Evolutionary conservation across 2,113 vertebrate species (phyloP), one percentile per base, ranked within the genome.

Genomic region (Natator depressus): DNA sequence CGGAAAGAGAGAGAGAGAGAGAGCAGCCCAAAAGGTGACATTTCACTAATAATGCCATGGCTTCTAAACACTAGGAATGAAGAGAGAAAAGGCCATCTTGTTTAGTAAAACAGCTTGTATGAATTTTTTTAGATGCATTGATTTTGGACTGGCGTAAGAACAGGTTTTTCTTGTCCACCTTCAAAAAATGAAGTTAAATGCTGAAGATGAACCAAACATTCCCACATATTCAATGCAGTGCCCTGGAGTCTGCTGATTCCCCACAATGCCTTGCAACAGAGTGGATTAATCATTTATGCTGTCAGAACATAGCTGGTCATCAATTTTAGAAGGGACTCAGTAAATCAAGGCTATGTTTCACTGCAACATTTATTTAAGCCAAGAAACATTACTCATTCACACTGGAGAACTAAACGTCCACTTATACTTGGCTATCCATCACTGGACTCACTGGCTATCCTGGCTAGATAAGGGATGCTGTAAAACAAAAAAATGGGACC

Each of bases 341-440:
- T 84, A 94, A 93, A 96, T 96, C 14, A 91, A 78, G 75, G 38
- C 46, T 92, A 94, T 78, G 42, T 89, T 96, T 97, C 87, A 80
- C 50, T 87, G 51, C 76, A 90, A 80, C 87, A 94, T 95, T 95
- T 95, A 82, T 87, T 62, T 95, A 94, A 93, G 76, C 75, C 94
- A 50, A 31, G 89, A 90, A 96, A 89, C 9, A 88, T 94, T 94
- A 84, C 20, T 95, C 84, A 89, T 53, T 85, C 88, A 86, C 79
- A 78, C 19, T 27, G 54, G 8, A 90, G 80, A 93, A 86, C 27
- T 76, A 35, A 87, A 69, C 20, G 91, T 94, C 50, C 31, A 55
- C 85, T 87, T 96, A 35, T 84, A 11, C 22, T 88, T 69, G 76
- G 49, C 31, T 92, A 87, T 95, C 95, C 80, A 84, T 91, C 88